Conservation (phyloP, 2,888 invertebrate species). For the Candidula unifasciata region DNA sequence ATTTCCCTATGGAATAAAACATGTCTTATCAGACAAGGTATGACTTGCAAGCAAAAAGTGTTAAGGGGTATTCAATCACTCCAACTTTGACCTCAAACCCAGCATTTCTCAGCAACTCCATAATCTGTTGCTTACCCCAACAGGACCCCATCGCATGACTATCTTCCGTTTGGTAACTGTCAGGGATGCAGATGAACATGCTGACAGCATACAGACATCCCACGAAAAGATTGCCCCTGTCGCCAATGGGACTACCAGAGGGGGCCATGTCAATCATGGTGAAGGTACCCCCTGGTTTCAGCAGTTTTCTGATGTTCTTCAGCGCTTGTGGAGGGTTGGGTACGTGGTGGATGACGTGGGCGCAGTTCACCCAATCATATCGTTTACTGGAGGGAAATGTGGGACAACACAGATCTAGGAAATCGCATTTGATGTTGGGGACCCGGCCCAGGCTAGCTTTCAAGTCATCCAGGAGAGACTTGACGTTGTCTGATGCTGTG, state of each 20-base stretch:
- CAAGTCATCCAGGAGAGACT: conserved; percentile 7
- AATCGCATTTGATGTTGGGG: conserved; percentile 38
- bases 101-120: conserved; percentile 28
- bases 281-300: conserved; percentile 26
- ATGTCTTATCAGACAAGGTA: neutral
- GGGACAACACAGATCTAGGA: conserved; percentile 44
- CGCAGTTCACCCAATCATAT: conserved; percentile 50
- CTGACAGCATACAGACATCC: conserved; percentile 38
- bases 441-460: conserved; percentile 16
- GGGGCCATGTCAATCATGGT: conserved; percentile 33
- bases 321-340: conserved; percentile 47
- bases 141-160: conserved; percentile 49
- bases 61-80: neutral
- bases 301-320: conserved; percentile 32
- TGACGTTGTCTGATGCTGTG: conserved; percentile 40
- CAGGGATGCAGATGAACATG: conserved; percentile 53
- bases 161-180: conserved; percentile 51
- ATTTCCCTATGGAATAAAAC: no score
- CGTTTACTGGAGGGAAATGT: conserved; percentile 26
- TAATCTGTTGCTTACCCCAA: conserved; percentile 42
- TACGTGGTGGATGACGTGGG: conserved; percentile 54
- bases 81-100: conserved; percentile 41
- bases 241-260: conserved; percentile 36
- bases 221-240: conserved; percentile 39
- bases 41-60: conserved; percentile 20